Evolutionary conservation across 2,797 vertebrate species (phyloP).

Genomic region (Pampus argenteus): DNA sequence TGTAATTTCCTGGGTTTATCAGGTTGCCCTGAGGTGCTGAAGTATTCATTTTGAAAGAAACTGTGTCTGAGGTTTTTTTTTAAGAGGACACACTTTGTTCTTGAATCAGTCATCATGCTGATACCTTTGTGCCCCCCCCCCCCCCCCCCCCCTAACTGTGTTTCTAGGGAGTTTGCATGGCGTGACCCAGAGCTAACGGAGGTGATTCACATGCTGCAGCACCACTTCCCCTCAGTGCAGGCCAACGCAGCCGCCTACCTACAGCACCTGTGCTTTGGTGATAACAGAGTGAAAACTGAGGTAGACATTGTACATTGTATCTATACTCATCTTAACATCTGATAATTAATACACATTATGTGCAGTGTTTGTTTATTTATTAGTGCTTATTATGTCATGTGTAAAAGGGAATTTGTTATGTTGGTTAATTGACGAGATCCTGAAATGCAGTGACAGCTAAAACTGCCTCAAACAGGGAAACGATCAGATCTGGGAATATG

Average conservation of each 20-base stretch:
- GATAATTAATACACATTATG: neutral
- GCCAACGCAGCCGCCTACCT: conserved; percentile 97
- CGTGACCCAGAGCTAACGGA: conserved; percentile 95
- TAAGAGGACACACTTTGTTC: neutral
- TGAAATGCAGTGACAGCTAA: neutral
- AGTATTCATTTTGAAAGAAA: conserved; percentile 24
- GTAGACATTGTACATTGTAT: conserved; percentile 73
- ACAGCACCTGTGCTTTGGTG: conserved; percentile 97
- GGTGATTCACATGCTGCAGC: conserved; percentile 99
- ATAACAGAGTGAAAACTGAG: conserved; percentile 94
- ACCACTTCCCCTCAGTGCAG: conserved; percentile 97
- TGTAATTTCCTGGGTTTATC: conserved; percentile 55
- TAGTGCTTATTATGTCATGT: neutral
- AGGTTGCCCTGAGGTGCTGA: conserved; percentile 31
- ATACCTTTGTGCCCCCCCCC: conserved; percentile 24
- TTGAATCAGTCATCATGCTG: conserved; percentile 24
- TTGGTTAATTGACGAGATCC: too few species aligned
- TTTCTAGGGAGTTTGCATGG: conserved; percentile 96
- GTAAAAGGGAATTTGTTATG: neutral
- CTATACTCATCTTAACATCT: neutral
- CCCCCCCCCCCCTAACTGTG: conserved; percentile 21
- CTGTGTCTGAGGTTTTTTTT: conserved; percentile 10
- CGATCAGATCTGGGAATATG: too few species aligned
- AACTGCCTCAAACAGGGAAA: neutral
- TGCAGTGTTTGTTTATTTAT: neutral